These are phyloP conservation scores for Lucifuga dentata DNA, from an alignment of 2,113 vertebrate species.

Conservation along the genomic window DNA sequence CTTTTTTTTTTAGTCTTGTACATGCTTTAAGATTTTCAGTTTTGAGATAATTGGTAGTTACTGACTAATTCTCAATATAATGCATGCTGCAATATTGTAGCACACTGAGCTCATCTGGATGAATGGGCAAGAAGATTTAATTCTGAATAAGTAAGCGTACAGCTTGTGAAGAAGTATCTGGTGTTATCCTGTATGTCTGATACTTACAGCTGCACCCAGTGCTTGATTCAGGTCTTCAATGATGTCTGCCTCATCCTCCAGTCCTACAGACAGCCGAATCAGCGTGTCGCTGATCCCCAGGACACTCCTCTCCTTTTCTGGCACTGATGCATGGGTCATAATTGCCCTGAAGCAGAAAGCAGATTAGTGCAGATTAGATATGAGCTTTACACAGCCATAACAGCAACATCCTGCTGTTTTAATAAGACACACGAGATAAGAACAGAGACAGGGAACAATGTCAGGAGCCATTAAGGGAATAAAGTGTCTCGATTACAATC, in stretches of 20 bases:
- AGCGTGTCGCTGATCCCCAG: constrained; percentile 92
- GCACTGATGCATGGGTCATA: constrained; percentile 93
- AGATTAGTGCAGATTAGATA: not conserved
- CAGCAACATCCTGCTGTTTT: constrained; percentile 4
- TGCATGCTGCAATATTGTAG: too few species aligned
- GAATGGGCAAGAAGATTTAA: too few species aligned
- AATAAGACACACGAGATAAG: not conserved
- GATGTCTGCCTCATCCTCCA: constrained; percentile 90
- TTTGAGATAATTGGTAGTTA: too few species aligned
- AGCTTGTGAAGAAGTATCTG: too few species aligned
- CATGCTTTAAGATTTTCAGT: too few species aligned
- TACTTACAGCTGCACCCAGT: constrained; percentile 87
- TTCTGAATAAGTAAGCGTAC: too few species aligned
- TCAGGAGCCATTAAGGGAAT: not conserved
- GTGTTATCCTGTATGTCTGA: not conserved
- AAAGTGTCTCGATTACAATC: constrained; percentile 4
- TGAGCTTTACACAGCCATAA: not conserved
- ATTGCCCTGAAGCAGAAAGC: constrained; percentile 82
- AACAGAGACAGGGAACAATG: not conserved
- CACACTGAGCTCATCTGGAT: too few species aligned
- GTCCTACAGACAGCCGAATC: constrained; percentile 90
- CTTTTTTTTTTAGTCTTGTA: too few species aligned
- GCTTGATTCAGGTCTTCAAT: constrained; percentile 89
- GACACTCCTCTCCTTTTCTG: constrained; percentile 81
- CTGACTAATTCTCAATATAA: too few species aligned